A percentile compares a stretch with the other conserved stretches of the same genome.
Evolutionary conservation across 2,797 vertebrate species (phyloP).

Genomic region (Sciurus vulgaris): DNA sequence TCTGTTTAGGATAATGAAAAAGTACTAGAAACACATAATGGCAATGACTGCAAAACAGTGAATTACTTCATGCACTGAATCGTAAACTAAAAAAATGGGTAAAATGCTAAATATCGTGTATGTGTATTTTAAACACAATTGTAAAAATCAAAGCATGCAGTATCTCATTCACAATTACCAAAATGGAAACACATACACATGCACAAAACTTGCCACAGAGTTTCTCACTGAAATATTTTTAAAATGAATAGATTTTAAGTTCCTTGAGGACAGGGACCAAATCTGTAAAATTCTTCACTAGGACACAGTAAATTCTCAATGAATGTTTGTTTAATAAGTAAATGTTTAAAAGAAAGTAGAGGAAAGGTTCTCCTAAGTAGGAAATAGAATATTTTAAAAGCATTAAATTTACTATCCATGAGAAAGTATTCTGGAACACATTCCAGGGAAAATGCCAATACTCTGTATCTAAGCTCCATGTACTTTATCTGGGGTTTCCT

Average conservation of each 20-base stretch:
- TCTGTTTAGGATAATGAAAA: background rate
- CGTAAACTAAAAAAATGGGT: background rate
- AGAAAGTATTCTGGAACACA: conserved; percentile 20
- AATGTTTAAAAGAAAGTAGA: background rate
- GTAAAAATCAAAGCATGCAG: conserved; percentile 3
- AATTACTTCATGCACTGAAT: background rate
- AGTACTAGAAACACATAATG: background rate
- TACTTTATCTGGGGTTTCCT: background rate
- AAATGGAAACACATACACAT: background rate
- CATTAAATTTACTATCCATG: conserved; percentile 1
- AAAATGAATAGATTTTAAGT: conserved; percentile 33
- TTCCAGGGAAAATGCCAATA: background rate
- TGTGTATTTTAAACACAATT: background rate
- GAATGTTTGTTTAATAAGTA: background rate
- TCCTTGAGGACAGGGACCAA: background rate
- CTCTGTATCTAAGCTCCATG: background rate
- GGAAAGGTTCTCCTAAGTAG: background rate
- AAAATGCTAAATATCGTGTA: background rate
- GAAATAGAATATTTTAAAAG: background rate
- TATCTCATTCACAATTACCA: background rate
- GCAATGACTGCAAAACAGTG: background rate
- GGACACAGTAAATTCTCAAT: background rate
- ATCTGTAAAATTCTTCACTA: background rate
- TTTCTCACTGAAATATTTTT: conserved; percentile 59
- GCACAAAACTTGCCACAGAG: background rate